These are phyloP conservation scores for Drosophila phalerata DNA, from an alignment of 2,888 invertebrate genomes.

Conservation along the genomic window DNA sequence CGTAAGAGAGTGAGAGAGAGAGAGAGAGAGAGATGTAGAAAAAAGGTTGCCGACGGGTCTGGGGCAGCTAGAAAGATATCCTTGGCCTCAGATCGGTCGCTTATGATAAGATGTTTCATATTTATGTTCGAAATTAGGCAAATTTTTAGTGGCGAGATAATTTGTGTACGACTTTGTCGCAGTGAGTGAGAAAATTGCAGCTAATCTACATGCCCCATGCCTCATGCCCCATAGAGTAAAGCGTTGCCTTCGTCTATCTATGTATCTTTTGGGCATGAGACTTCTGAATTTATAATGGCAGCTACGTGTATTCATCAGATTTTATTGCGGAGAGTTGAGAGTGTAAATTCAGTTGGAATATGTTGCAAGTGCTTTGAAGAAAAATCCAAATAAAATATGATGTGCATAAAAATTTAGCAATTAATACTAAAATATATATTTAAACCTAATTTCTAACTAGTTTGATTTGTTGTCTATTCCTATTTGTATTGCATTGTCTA, in stretches of 20 bases:
- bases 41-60: conserved; percentile 64
- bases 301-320: conserved; percentile 21
- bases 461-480: no score
- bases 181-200: conserved; percentile 78
- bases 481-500: background rate
- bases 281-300: conserved; percentile 9
- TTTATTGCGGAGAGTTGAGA: background rate
- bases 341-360: conserved; percentile 14
- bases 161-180: conserved; percentile 83
- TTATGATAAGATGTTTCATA: conserved; percentile 74
- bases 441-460: no score
- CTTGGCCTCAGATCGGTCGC: conserved; percentile 74
- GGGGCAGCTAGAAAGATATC: conserved; percentile 22
- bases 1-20: background rate
- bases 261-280: conserved; percentile 12
- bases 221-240: background rate
- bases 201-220: conserved; percentile 36
- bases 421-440: background rate
- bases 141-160: conserved; percentile 84
- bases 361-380: background rate
- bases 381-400: background rate
- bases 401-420: background rate
- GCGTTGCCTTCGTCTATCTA: conserved; percentile 2
- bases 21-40: conserved; percentile 1
- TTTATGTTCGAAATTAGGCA: conserved; percentile 84